Evolutionary conservation across 2,113 vertebrate species (phyloP).

Genomic region (Mastomys natalensis): DNA sequence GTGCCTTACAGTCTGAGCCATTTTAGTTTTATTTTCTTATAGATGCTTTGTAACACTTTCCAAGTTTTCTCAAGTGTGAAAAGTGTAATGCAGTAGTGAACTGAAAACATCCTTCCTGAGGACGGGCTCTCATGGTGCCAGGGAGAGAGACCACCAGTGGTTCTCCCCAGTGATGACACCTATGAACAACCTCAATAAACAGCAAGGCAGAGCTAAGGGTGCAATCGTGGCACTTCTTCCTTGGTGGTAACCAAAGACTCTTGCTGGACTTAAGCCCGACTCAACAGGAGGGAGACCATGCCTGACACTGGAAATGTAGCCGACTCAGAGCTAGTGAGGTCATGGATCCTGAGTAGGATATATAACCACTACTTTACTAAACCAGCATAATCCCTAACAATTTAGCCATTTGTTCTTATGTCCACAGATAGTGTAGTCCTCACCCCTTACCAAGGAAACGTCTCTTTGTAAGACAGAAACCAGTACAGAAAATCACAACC

Average conservation of each 20-base stretch:
- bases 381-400: neutral
- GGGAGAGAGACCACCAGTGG: neutral
- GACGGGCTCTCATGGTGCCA: neutral
- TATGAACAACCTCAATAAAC: neutral
- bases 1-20: neutral
- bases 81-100: neutral
- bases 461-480: neutral
- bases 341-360: neutral
- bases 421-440: neutral
- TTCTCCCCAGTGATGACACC: neutral
- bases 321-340: neutral
- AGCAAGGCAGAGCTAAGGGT: neutral
- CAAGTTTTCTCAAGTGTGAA: neutral
- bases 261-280: neutral
- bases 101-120: neutral
- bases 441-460: neutral
- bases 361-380: neutral
- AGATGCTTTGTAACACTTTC: neutral
- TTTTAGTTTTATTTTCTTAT: neutral
- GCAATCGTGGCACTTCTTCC: neutral
- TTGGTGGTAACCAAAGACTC: neutral
- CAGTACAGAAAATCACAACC: neutral
- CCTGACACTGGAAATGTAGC: neutral
- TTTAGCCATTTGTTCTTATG: neutral
- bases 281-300: neutral